Evolutionary conservation across 2,113 vertebrate genomes (phyloP).

Genomic region (Lasiurus borealis): DNA sequence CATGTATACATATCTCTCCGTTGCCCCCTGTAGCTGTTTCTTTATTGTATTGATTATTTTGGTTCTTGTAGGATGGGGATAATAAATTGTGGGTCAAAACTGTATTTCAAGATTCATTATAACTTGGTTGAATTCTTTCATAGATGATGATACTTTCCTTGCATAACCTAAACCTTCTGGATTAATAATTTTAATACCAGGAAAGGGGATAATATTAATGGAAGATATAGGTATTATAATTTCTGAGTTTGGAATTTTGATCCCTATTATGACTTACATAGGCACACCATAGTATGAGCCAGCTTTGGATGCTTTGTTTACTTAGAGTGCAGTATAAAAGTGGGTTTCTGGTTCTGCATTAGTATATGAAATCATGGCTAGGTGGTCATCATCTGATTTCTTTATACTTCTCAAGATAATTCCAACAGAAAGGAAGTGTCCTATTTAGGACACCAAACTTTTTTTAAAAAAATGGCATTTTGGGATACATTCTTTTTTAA

Average conservation of each 20-base stretch:
- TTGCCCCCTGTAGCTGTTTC: background rate
- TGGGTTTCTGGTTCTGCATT: background rate
- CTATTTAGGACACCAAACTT: background rate
- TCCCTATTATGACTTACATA: background rate
- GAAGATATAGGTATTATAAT: background rate
- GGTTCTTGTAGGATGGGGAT: background rate
- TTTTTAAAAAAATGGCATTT: background rate
- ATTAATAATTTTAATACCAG: background rate
- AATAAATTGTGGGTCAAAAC: background rate
- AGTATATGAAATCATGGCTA: background rate
- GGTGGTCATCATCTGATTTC: background rate
- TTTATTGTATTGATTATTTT: background rate
- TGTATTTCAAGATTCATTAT: background rate
- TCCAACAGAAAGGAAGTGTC: background rate
- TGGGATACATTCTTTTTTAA: background rate
- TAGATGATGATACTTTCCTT: background rate
- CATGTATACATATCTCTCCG: too few relatives aligned
- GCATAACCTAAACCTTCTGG: background rate
- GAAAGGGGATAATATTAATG: background rate
- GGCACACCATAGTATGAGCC: background rate
- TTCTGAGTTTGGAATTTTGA: slow-evolving; percentile 15
- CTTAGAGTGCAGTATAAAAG: background rate
- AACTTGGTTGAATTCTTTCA: background rate
- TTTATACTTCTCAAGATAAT: background rate
- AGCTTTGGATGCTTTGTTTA: background rate